Conservation (phyloP, 2,797 vertebrate genomes). For the Acanthis flammea region DNA sequence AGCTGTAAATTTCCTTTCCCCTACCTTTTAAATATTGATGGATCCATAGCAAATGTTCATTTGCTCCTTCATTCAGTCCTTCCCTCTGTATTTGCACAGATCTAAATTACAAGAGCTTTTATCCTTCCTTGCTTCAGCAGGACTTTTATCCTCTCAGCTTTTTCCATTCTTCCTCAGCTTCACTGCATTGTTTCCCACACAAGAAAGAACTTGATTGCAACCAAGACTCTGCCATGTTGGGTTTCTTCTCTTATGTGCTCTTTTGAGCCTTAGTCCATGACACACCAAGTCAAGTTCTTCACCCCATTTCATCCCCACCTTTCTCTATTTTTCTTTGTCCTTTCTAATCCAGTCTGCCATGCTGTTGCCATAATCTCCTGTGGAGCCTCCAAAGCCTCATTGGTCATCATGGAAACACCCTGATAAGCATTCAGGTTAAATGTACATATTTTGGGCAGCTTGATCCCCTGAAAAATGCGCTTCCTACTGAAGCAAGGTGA, state of each 20-base stretch:
- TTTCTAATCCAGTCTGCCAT: neutral
- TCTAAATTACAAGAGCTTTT: neutral
- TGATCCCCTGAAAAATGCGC: neutral
- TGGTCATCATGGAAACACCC: neutral
- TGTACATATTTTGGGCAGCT: neutral
- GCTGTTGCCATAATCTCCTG: neutral
- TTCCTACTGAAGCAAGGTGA: neutral
- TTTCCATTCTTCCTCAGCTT: neutral
- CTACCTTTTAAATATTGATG: neutral
- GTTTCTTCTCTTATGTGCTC: neutral
- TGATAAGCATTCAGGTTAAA: neutral
- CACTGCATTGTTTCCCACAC: neutral
- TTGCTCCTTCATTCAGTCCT: neutral
- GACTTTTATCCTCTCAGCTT: neutral
- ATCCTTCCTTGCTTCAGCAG: neutral
- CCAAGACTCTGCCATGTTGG: neutral
- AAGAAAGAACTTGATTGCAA: neutral
- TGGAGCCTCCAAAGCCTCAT: neutral
- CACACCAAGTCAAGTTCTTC: neutral
- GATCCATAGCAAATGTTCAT: neutral
- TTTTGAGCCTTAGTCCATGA: neutral
- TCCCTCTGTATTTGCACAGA: neutral
- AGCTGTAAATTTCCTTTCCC: neutral
- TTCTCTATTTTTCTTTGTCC: neutral
- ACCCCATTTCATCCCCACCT: accelerated